Conservation (phyloP, 2,888 invertebrate genomes). For the Nezara viridula region DNA sequence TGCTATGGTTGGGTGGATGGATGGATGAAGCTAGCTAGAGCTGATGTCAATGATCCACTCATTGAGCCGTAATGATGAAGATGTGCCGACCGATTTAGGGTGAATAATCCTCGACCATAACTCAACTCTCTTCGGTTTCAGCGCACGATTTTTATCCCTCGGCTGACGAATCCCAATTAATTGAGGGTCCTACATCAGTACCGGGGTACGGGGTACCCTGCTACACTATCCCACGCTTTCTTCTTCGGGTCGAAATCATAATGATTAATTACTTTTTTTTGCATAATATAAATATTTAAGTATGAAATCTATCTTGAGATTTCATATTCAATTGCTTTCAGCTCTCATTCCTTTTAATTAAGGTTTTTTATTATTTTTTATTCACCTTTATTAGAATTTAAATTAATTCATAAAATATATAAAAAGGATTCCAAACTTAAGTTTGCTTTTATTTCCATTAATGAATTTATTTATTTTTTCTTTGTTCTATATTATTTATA, state of each 20-base stretch:
- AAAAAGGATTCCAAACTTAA: too few species aligned
- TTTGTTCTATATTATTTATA: too few species aligned
- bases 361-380: too few species aligned
- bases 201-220: not conserved
- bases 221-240: not conserved
- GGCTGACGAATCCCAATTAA: not conserved
- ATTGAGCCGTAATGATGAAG: slow-evolving; percentile 48
- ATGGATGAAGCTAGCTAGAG: too few species aligned
- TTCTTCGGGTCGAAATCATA: not conserved
- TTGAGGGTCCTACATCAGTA: not conserved
- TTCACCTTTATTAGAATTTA: too few species aligned
- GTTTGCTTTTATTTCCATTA: too few species aligned
- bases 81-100: not conserved
- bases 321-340: not conserved
- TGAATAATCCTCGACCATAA: slow-evolving; percentile 9
- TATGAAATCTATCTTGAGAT: not conserved
- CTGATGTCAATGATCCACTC: too few species aligned
- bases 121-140: slow-evolving; percentile 4
- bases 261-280: not conserved
- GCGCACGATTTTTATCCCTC: slow-evolving; percentile 31
- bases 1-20: too few species aligned
- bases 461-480: too few species aligned
- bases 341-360: too few species aligned
- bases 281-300: not conserved
- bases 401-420: too few species aligned